These are phyloP conservation scores for Dipodomys ordii DNA, from an alignment of 2,113 vertebrate genomes.

Conservation along the genomic window DNA sequence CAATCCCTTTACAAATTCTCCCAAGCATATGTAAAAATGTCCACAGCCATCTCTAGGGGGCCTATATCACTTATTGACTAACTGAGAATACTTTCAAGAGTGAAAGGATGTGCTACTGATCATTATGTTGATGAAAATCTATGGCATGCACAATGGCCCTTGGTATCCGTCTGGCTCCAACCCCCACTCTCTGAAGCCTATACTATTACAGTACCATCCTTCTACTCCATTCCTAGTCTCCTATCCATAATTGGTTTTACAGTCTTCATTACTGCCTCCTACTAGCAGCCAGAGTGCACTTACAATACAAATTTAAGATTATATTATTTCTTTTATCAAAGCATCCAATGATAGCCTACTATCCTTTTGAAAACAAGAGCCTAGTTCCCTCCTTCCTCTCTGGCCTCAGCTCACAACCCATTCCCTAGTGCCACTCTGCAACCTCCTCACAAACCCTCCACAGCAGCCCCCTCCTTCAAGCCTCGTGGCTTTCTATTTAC, in stretches of 20 bases:
- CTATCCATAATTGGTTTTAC: neutral
- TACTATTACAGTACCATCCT: neutral
- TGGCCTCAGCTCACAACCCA: neutral
- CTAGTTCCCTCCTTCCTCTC: neutral
- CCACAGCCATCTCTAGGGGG: neutral
- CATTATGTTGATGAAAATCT: neutral
- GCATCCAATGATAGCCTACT: neutral
- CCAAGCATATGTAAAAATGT: neutral
- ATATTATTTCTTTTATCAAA: neutral
- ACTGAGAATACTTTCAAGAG: neutral
- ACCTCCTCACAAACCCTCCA: neutral
- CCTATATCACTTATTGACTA: neutral
- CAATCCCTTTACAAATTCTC: neutral
- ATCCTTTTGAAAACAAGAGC: neutral
- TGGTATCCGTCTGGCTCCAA: neutral
- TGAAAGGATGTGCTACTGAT: neutral
- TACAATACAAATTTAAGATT: neutral
- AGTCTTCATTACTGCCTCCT: neutral
- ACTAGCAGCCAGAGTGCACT: neutral
- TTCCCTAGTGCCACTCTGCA: neutral
- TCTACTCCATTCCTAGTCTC: too few species aligned
- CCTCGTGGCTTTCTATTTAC: neutral
- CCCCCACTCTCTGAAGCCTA: neutral
- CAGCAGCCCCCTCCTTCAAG: neutral
- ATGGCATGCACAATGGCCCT: neutral